These are phyloP conservation scores for Eulemur mongoz DNA, from an alignment of 2,797 vertebrate species.

Conservation along the genomic window DNA sequence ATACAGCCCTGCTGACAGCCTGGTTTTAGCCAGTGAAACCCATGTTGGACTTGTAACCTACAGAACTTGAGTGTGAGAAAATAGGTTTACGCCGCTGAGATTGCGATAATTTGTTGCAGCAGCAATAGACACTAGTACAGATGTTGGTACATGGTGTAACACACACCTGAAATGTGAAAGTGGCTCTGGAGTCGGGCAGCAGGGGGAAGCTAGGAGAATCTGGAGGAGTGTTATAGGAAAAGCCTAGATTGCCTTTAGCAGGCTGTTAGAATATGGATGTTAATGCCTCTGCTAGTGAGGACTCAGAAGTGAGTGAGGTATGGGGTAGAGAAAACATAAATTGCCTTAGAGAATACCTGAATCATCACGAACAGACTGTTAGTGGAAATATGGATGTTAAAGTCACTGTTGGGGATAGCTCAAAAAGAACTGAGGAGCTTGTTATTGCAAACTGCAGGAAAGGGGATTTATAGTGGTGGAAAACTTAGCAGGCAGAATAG, in stretches of 20 bases:
- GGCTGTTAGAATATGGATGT: not conserved
- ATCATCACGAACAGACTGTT: not conserved
- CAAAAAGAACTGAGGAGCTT: not conserved
- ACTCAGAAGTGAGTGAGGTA: not conserved
- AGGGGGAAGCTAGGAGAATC: not conserved
- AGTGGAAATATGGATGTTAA: not conserved
- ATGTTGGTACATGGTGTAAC: not conserved
- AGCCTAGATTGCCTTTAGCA: not conserved
- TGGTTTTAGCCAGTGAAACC: not conserved
- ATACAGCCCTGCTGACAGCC: not conserved
- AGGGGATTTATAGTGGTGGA: not conserved
- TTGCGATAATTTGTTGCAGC: not conserved
- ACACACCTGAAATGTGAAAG: not conserved
- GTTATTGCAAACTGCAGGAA: not conserved
- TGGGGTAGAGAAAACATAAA: not conserved
- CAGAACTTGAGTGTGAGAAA: not conserved
- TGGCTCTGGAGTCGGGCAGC: not conserved
- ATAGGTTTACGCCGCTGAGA: not conserved
- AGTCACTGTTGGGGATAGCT: not conserved
- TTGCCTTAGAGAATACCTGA: not conserved
- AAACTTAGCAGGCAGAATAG: not conserved
- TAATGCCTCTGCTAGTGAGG: not conserved
- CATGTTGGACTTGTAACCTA: not conserved
- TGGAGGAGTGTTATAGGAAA: not conserved
- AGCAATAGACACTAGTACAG: not conserved